Evolutionary conservation across 2,888 invertebrate genomes (phyloP).

Genomic region (Charanyca ferruginea): DNA sequence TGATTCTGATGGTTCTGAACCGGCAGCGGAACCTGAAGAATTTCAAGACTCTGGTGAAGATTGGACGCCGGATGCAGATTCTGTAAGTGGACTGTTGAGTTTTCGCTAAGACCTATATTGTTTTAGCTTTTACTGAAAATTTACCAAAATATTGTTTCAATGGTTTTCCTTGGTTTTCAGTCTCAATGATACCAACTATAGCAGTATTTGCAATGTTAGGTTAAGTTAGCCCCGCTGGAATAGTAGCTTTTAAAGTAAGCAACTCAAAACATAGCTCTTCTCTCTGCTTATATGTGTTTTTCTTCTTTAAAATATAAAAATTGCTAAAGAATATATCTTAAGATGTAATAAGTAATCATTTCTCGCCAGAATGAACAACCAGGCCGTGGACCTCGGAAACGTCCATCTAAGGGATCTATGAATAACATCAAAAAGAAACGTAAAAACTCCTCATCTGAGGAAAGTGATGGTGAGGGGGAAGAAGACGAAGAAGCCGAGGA

Average conservation of each 20-base stretch:
- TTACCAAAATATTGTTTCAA: not conserved
- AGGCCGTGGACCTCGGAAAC: conserved; percentile 81
- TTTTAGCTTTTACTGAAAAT: conserved; percentile 5
- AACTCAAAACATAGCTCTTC: not conserved
- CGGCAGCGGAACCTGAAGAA: conserved; percentile 88
- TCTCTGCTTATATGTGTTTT: not conserved
- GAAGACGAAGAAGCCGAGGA: conserved; percentile 86
- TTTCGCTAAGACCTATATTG: not conserved
- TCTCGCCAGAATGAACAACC: conserved; percentile 80
- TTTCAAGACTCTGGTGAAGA: conserved; percentile 90
- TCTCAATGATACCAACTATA: conserved; percentile 9
- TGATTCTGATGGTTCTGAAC: conserved; percentile 88
- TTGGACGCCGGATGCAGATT: conserved; percentile 90
- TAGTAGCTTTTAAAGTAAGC: not conserved
- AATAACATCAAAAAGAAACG: conserved; percentile 88
- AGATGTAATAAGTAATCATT: not conserved
- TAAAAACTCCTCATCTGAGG: conserved; percentile 86
- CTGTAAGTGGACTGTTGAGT: conserved; percentile 75
- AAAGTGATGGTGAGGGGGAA: conserved; percentile 86
- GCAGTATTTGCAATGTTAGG: conserved; percentile 42
- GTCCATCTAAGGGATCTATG: conserved; percentile 77
- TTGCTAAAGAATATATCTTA: not conserved
- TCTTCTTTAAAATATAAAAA: not conserved
- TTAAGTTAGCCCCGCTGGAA: conserved; percentile 34
- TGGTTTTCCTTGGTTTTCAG: not conserved